A percentile compares a stretch with the other conserved stretches of the same genome.
Evolutionary conservation across 2,888 invertebrate genomes (phyloP).

Genomic region (Drosophila fungiperda): DNA sequence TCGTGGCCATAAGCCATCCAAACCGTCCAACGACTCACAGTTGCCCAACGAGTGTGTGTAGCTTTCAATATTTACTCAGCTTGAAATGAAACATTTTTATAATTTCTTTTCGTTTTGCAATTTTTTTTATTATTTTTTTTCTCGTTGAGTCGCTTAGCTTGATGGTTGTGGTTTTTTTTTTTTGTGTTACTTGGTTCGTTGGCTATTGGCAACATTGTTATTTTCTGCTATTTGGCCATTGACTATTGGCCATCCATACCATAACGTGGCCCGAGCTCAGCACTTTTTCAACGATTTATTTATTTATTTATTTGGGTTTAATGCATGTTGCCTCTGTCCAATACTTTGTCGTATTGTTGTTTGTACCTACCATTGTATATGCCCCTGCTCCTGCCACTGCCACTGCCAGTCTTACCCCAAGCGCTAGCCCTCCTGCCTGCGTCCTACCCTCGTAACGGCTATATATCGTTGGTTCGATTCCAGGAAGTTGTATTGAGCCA

Average conservation of each 20-base stretch:
- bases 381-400: neutral
- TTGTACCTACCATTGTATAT: neutral
- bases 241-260: slow-evolving; percentile 68
- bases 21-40: slow-evolving; percentile 10
- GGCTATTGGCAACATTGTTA: slow-evolving; percentile 80
- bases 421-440: neutral
- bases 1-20: slow-evolving; percentile 43
- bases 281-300: slow-evolving; percentile 70
- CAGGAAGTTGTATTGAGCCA: slow-evolving; percentile 78
- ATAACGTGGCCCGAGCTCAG: slow-evolving; percentile 42
- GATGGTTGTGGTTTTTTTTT: slow-evolving; percentile 25
- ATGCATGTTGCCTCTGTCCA: slow-evolving; percentile 57
- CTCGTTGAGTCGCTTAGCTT: slow-evolving; percentile 32
- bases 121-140: slow-evolving; percentile 11
- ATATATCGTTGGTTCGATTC: slow-evolving; percentile 35
- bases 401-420: neutral
- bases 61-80: slow-evolving; percentile 71
- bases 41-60: slow-evolving; percentile 18
- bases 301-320: slow-evolving; percentile 80
- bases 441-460: slow-evolving; percentile 6
- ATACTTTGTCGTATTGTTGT: slow-evolving; percentile 5
- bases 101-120: slow-evolving; percentile 62
- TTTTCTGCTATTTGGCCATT: slow-evolving; percentile 79
- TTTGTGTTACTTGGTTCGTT: slow-evolving; percentile 70
- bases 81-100: slow-evolving; percentile 74